These are phyloP conservation scores for Hyaena hyaena DNA, from an alignment of 2,113 vertebrate species.

Conservation along the genomic window DNA sequence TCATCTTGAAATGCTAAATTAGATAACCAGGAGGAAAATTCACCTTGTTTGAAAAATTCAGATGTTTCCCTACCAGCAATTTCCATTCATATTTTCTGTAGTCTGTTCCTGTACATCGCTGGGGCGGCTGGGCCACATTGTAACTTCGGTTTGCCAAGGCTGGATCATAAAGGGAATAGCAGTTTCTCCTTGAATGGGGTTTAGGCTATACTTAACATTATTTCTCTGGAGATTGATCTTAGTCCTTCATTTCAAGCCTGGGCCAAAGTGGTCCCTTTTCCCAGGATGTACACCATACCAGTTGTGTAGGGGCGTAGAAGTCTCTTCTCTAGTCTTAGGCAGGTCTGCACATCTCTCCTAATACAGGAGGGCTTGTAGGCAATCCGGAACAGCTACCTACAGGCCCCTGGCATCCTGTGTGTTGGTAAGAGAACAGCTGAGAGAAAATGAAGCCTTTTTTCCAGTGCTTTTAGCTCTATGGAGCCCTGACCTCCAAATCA, in stretches of 20 bases:
- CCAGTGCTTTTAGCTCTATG: background rate
- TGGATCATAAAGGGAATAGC: constrained; percentile 52
- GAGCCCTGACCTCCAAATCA: background rate
- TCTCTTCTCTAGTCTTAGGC: background rate
- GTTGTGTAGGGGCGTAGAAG: background rate
- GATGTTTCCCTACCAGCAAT: background rate
- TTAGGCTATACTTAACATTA: constrained; percentile 62
- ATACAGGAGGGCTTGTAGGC: background rate
- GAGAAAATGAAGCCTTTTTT: background rate
- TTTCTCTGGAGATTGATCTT: constrained; percentile 52
- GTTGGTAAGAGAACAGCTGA: background rate
- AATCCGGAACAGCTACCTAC: background rate
- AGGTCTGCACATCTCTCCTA: background rate
- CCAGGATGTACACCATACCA: background rate
- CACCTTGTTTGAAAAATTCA: constrained; percentile 67
- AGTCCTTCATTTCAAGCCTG: constrained; percentile 57
- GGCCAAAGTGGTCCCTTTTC: constrained; percentile 28
- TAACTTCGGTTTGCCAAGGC: constrained; percentile 59
- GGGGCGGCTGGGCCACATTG: background rate
- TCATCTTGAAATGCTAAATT: constrained; percentile 14
- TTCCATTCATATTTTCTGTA: background rate
- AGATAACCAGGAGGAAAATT: background rate
- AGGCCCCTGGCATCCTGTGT: background rate
- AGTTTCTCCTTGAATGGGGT: constrained; percentile 35
- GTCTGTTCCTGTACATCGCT: background rate